A percentile compares a stretch with the other conserved stretches of the same genome.
Evolutionary conservation across 1,140 invertebrate genomes (phyloP).

Genomic region (Drosophila parvula): DNA sequence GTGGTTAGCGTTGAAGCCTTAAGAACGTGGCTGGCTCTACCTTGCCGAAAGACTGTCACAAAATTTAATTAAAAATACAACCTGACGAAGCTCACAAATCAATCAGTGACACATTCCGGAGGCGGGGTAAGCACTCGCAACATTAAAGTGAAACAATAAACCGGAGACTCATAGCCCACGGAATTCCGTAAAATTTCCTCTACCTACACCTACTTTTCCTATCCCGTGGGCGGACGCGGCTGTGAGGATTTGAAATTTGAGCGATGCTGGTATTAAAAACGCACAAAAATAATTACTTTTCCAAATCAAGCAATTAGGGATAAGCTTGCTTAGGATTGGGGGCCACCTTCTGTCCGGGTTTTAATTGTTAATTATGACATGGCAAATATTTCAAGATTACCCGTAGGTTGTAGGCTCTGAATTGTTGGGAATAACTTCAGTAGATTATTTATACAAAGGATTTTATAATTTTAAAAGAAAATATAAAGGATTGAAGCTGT

Average conservation of each 20-base stretch:
- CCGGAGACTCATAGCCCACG: constrained; percentile 2
- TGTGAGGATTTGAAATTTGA: constrained; percentile 3
- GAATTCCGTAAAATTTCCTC: constrained; percentile 15
- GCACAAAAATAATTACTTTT: constrained; percentile 10
- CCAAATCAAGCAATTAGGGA: not conserved
- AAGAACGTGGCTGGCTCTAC: not conserved
- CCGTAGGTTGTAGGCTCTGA: not conserved
- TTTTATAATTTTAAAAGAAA: too few relatives aligned
- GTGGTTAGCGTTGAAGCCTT: constrained; percentile 6
- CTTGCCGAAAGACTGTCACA: constrained; percentile 24
- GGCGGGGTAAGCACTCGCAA: not conserved
- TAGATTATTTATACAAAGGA: too few relatives aligned
- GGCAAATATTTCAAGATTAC: not conserved
- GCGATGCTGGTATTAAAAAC: constrained; percentile 12
- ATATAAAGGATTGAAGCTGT: too few relatives aligned
- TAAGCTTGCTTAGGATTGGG: not conserved
- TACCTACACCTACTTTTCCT: not conserved
- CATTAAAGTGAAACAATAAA: constrained; percentile 31
- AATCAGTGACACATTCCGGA: constrained; percentile 25
- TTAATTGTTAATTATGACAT: constrained; percentile 2
- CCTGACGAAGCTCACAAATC: constrained; percentile 45
- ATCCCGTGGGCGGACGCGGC: not conserved
- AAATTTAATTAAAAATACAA: constrained; percentile 59
- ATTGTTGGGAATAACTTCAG: not conserved
- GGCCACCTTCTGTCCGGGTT: not conserved